phyloP scores from a whole-genome alignment of 2,797 vertebrate species.

The Chloroceryle inda region DNA sequence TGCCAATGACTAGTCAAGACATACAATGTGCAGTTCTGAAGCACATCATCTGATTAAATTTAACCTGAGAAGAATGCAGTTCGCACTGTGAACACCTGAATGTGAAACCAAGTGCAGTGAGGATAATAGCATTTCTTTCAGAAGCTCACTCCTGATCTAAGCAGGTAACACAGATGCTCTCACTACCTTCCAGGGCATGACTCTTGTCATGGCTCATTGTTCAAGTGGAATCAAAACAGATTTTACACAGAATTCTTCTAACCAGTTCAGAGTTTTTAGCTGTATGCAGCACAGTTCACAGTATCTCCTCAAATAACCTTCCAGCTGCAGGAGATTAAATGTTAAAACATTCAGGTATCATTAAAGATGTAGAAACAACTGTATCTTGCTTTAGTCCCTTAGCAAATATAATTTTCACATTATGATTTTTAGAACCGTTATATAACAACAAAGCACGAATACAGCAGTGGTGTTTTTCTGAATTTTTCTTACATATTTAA shows the following conservation, averaged over 20 bases:
- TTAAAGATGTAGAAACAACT: not conserved
- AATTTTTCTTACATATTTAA: not conserved
- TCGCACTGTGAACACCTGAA: not conserved
- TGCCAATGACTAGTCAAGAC: not conserved
- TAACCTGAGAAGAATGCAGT: not conserved
- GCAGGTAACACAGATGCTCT: not conserved
- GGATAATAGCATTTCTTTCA: not conserved
- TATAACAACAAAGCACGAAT: not conserved
- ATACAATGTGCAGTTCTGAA: not conserved
- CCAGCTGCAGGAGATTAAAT: not conserved
- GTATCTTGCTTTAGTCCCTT: not conserved
- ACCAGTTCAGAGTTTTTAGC: not conserved
- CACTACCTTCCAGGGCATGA: not conserved
- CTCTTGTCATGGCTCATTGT: not conserved
- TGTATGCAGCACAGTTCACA: not conserved
- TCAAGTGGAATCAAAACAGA: not conserved
- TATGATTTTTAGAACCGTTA: not conserved
- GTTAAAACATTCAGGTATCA: not conserved
- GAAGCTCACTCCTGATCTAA: not conserved
- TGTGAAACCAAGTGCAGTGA: rapidly evolving
- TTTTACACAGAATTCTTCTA: not conserved
- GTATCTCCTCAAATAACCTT: not conserved
- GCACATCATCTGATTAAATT: not conserved
- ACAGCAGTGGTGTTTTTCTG: not conserved
- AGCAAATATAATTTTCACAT: not conserved